phyloP scores from a whole-genome alignment of 2,113 vertebrate genomes.

The Festucalex cinctus region DNA sequence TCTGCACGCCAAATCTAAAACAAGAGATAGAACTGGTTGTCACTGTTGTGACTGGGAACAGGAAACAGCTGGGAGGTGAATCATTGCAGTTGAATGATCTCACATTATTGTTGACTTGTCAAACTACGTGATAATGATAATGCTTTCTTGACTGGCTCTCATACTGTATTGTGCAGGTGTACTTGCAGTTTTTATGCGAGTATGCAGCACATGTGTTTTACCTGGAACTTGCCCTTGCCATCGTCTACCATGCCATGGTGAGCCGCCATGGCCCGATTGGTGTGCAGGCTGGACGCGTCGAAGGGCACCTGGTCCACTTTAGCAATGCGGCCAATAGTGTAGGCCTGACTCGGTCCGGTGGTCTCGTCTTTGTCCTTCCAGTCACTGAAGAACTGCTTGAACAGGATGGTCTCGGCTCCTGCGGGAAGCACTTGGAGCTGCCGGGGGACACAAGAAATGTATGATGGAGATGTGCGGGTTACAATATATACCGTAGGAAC shows the following conservation, averaged over 20 bases:
- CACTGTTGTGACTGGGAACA: too few species aligned
- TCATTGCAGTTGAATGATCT: too few species aligned
- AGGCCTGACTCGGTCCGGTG: constrained; percentile 68
- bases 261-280: constrained; percentile 73
- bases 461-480: too few species aligned
- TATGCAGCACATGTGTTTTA: constrained; percentile 18
- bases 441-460: not conserved
- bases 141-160: not conserved
- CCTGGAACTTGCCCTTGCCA: constrained; percentile 74
- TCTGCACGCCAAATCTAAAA: constrained; percentile 76
- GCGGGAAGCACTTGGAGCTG: constrained; percentile 77
- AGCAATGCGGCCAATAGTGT: constrained; percentile 67
- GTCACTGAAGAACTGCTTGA: constrained; percentile 78
- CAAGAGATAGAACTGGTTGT: not conserved
- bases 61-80: too few species aligned
- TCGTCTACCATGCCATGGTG: constrained; percentile 80
- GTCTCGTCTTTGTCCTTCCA: constrained; percentile 75
- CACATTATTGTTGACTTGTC: too few species aligned
- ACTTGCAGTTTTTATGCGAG: too few species aligned
- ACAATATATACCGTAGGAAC: too few species aligned
- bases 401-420: constrained; percentile 71
- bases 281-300: constrained; percentile 70
- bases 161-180: not conserved
- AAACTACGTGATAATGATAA: too few species aligned
- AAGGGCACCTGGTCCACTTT: constrained; percentile 72